phyloP scores from a whole-genome alignment of 1,140 invertebrate genomes.

The Tetramorium parvispinum region DNA sequence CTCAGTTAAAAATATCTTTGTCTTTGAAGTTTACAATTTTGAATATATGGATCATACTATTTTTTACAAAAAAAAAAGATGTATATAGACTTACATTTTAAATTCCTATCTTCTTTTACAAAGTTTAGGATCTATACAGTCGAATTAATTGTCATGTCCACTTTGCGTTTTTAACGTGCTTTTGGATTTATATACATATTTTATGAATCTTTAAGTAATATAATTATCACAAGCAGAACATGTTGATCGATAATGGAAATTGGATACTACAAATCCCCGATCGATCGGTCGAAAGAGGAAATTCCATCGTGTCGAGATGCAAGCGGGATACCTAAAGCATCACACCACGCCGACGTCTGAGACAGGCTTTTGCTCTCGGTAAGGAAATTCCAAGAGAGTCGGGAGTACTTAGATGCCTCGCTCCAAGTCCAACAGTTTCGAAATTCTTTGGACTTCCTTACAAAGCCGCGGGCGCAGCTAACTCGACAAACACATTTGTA shows the following conservation, averaged over 20 bases:
- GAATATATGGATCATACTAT: neutral
- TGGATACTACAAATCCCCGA: conserved; percentile 23
- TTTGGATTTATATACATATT: neutral
- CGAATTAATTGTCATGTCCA: neutral
- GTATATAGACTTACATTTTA: neutral
- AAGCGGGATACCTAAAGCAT: conserved; percentile 43
- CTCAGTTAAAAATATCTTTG: neutral
- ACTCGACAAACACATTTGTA: conserved; percentile 11
- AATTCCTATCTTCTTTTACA: neutral
- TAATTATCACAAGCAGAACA: neutral
- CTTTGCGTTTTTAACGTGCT: neutral
- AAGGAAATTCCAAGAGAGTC: conserved; percentile 51
- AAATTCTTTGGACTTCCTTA: conserved; percentile 51
- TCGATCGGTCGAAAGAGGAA: conserved; percentile 47
- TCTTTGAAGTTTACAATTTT: neutral
- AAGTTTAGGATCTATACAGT: neutral
- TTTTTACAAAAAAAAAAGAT: neutral
- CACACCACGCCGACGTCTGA: conserved; percentile 28
- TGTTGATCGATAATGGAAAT: neutral
- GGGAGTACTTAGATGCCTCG: conserved; percentile 38
- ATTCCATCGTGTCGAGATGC: conserved; percentile 23
- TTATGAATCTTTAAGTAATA: neutral
- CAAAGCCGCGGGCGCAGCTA: neutral
- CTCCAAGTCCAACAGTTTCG: conserved; percentile 20
- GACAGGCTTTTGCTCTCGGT: conserved; percentile 35